A percentile compares a stretch with the other conserved stretches of the same genome.
phyloP scores from a whole-genome alignment of 2,888 invertebrate genomes.

The Platynereis dumerilii region DNA sequence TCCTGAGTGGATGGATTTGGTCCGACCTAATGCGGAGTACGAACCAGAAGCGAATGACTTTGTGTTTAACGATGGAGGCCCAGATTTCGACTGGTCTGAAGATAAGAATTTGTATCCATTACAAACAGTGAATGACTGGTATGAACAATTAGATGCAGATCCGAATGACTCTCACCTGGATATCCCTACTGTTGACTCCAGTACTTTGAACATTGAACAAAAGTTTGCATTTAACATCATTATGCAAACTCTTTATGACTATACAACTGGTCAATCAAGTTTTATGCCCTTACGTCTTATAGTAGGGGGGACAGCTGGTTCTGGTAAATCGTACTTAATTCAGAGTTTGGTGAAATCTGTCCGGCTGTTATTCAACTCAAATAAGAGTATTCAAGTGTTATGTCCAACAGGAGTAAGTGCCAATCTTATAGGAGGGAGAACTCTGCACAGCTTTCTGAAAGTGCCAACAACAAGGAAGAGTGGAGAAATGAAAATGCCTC shows the following conservation, averaged over 20 bases:
- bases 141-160: conserved; percentile 20
- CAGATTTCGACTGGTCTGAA: conserved; percentile 31
- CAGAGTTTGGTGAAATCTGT: no score
- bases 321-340: no score
- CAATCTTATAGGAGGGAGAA: conserved; percentile 9
- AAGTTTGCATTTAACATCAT: no score
- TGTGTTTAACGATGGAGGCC: conserved; percentile 40
- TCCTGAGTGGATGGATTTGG: conserved; percentile 37
- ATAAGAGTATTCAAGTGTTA: no score
- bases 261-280: no score
- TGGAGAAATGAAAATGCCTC: neutral
- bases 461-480: neutral
- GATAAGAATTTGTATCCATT: conserved; percentile 20
- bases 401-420: conserved; percentile 16
- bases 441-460: conserved; percentile 17
- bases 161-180: conserved; percentile 6
- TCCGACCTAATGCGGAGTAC: conserved; percentile 27
- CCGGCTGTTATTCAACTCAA: no score
- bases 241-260: no score
- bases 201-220: no score
- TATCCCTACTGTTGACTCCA: conserved; percentile 31
- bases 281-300: no score
- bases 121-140: conserved; percentile 25
- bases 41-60: conserved; percentile 23
- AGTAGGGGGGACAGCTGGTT: no score